These are phyloP conservation scores for Elysia chlorotica DNA, from an alignment of 1,140 invertebrate species.

Conservation along the genomic window DNA sequence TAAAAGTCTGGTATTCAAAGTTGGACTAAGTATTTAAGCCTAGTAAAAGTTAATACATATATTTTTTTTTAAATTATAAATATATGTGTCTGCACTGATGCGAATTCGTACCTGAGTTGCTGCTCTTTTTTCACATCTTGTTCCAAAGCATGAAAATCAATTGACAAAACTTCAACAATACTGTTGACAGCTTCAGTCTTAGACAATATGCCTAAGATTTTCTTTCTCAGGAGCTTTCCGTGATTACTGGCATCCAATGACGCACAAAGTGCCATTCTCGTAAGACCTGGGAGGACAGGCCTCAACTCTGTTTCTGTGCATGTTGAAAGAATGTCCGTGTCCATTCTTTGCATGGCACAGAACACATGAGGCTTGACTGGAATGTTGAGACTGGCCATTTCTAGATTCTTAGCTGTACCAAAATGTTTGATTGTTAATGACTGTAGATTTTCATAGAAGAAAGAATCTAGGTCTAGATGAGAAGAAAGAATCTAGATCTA, in stretches of 20 bases:
- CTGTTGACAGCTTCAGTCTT: constrained; percentile 93
- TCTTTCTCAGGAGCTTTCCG: constrained; percentile 82
- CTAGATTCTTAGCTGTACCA: not conserved
- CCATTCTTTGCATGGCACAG: constrained; percentile 77
- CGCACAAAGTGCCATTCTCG: constrained; percentile 87
- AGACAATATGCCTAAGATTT: constrained; percentile 84
- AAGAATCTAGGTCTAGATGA: not conserved
- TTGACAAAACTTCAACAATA: constrained; percentile 88
- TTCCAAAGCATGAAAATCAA: constrained; percentile 92
- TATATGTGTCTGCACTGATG: no score
- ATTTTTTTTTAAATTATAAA: no score
- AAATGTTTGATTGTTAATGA: not conserved
- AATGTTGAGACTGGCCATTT: constrained; percentile 26
- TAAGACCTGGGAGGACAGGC: constrained; percentile 88
- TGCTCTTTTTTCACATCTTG: constrained; percentile 92
- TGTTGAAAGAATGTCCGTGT: constrained; percentile 73
- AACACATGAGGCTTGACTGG: constrained; percentile 64
- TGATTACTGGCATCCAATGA: constrained; percentile 83
- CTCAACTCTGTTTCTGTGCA: constrained; percentile 77
- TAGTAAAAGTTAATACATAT: no score
- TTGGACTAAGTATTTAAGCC: no score
- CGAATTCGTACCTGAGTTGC: constrained; percentile 75
- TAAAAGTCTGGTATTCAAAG: no score
- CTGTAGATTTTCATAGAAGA: not conserved
- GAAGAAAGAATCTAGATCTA: not conserved